Evolutionary conservation across 2,888 invertebrate species (phyloP), one percentile per base, ranked within the genome.

Genomic region (Xestoiulus laeticollis): DNA sequence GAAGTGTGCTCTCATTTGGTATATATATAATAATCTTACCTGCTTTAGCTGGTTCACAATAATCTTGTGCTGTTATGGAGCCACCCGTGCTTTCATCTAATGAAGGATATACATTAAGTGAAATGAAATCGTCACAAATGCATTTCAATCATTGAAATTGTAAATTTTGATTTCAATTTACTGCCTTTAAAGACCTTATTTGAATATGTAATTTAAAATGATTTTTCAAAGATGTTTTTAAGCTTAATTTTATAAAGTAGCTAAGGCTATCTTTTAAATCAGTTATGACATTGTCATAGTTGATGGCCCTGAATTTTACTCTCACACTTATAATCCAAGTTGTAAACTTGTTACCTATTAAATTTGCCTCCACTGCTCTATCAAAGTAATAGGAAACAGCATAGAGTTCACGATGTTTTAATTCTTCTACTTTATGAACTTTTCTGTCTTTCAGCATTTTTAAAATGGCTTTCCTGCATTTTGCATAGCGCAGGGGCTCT

Each of bases 341-440:
- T 59, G 12, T 5, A n/a, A n/a, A 59, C 8, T 5, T 30, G 32
- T 87, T 95, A 90, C 92, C 90, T 78, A 97, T 95, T 85, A 98
- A 93, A 0, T 96, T 96, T 0, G 95, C 95, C 92, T 98, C 98
- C 0, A 95, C 95, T 4, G 98, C 97, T 88, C 97, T 94, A 91
- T 99, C 99, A 92, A 96, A 98, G 93, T 97, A 99, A 92, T 98
- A 99, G 91, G 98, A 97, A 93, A 99, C 97, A 19, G 97, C 96
- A 90, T 95, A 95, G 87, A 98, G 94, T 44, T 94, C 93, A 89
- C 94, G 93, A 30, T 93, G 92, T 82, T 93, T 93, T 14, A 95
- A 91, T 88, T 94, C 94, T 6, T 92, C 92, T 0, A 95, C 94
- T 89, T 94, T 93, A 48, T 94, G 93, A 0, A 94, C 93, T 88